Percentiles rank a stretch among this genome's conserved stretches.
Conservation (phyloP, 2,888 invertebrate species). For the Drosophila setosimentum region DNA sequence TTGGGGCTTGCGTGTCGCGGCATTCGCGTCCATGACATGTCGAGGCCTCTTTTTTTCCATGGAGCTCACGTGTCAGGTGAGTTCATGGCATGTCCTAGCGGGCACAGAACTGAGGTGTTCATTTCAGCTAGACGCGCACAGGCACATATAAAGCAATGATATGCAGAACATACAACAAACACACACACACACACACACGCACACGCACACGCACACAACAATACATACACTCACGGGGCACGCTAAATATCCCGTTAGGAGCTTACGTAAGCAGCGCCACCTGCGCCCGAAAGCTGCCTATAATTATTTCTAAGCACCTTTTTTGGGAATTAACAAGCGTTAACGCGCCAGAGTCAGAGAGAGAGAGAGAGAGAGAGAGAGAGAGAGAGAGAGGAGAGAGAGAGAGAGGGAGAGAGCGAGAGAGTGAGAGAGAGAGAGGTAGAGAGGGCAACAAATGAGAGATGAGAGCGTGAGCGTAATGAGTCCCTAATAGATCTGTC, state of each 20-base stretch:
- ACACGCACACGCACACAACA: slow-evolving; percentile 16
- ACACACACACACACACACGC: slow-evolving; percentile 36
- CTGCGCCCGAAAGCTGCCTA: slow-evolving; percentile 52
- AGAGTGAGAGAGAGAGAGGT: background rate
- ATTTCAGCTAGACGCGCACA: slow-evolving; percentile 73
- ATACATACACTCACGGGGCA: slow-evolving; percentile 18
- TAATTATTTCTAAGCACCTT: slow-evolving; percentile 70
- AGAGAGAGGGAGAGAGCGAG: too few species aligned
- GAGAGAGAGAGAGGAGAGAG: background rate
- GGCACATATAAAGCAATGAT: slow-evolving; percentile 73
- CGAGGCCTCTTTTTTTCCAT: slow-evolving; percentile 59
- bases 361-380: background rate
- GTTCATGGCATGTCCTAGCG: slow-evolving; percentile 28
- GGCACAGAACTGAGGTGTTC: slow-evolving; percentile 57
- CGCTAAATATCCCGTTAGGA: slow-evolving; percentile 76
- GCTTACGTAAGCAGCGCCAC: slow-evolving; percentile 73
- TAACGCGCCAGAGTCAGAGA: slow-evolving; percentile 8
- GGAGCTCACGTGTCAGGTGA: slow-evolving; percentile 75
- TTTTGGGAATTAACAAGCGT: slow-evolving; percentile 48
- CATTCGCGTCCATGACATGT: slow-evolving; percentile 74
- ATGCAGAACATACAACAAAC: slow-evolving; percentile 57
- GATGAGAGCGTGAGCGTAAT: slow-evolving; percentile 28
- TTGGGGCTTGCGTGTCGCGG: slow-evolving; percentile 71
- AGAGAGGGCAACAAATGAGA: background rate
- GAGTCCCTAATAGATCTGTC: slow-evolving; percentile 52